A percentile compares a stretch with the other conserved stretches of the same genome.
Conservation (phyloP, 2,113 vertebrate genomes). For the Rhineura floridana region DNA sequence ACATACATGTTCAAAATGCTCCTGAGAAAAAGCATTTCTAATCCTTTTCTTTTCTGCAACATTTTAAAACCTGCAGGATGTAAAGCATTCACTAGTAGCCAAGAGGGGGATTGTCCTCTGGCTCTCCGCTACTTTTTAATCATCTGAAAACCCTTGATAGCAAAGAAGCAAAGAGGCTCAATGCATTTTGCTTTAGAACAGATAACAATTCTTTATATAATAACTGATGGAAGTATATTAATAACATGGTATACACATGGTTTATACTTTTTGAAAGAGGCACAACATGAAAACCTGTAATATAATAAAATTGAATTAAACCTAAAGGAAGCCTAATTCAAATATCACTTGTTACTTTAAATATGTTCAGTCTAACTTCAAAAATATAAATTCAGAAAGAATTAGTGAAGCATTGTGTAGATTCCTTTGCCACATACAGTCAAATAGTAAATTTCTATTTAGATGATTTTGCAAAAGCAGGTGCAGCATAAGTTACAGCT, state of each 20-base stretch:
- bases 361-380: constrained; percentile 33
- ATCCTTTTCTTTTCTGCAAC: neutral
- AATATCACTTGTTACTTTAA: neutral
- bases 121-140: neutral
- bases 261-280: constrained; percentile 37
- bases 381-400: neutral
- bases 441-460: neutral
- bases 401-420: neutral
- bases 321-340: constrained; percentile 15
- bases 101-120: neutral
- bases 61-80: neutral
- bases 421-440: neutral
- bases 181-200: constrained; percentile 3
- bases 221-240: constrained; percentile 45
- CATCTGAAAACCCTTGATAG: neutral
- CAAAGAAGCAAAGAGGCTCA: constrained; percentile 11
- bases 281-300: constrained; percentile 45
- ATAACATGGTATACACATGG: constrained; percentile 33
- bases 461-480: constrained; percentile 6
- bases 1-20: neutral
- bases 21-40: neutral
- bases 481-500: neutral
- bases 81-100: neutral
- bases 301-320: constrained; percentile 60
- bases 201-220: constrained; percentile 52